Evolutionary conservation across 2,888 invertebrate species (phyloP), one percentile per base, ranked within the genome.

Genomic region (Phymatocera aterrima): DNA sequence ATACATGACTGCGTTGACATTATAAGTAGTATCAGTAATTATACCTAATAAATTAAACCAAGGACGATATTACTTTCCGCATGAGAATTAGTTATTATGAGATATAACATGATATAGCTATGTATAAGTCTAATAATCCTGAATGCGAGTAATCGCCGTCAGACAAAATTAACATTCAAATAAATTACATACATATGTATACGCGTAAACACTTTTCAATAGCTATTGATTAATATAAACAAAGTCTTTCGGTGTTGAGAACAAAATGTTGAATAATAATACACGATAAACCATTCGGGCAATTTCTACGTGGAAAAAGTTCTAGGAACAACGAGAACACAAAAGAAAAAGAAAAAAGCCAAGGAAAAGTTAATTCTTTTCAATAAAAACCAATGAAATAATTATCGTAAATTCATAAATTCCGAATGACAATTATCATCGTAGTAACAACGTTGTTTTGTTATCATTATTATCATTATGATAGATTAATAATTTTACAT

Each of bases 401-500:
- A n/a, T 34, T 31, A 18, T 51, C 18, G 51, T 4, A 2, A 40
- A 57, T 75, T 75, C 75, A 21, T 10, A 75, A 60, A 75, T 57
- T 75, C 57, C 57, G 75, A 75, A 60, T 24, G 37, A 54, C 51
- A 40, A n/a, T n/a, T 57, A 12, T 60, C n/a, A 57, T 37, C 28
- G 31, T 75, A 57, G 31, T 75, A 57, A 75, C 40, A 75, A 75
- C 48, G 21, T 72, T 72, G 51, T 72, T 21, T 64, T n/a, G n/a
- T n/a, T n/a, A n/a, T n/a, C n/a, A n/a, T n/a, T n/a, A n/a, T n/a
- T n/a, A n/a, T n/a, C n/a, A n/a, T n/a, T n/a, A n/a, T n/a, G n/a
- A 48, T 34, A 18, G 51, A 37, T 18, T 77, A 77, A 77, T 64
- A 64, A 77, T 46, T n/a, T n/a, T 77, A 77, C 77, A 77, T 46